Percentiles rank a stretch among this genome's conserved stretches.
phyloP scores from a whole-genome alignment of 2,113 vertebrate species.

The Mus spicilegus region DNA sequence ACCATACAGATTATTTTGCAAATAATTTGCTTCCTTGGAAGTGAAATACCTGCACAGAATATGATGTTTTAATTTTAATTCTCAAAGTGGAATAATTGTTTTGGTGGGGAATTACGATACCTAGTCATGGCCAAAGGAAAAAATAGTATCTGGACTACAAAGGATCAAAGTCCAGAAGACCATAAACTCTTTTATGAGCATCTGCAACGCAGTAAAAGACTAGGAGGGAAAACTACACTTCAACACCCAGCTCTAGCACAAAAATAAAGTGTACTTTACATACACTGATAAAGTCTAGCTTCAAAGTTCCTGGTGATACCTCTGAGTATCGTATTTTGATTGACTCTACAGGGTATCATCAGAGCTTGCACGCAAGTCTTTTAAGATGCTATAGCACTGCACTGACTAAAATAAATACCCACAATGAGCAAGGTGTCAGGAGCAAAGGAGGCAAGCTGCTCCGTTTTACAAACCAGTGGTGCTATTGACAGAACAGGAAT shows the following conservation, averaged over 20 bases:
- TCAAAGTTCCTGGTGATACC: conserved; percentile 38
- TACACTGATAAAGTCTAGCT: conserved; percentile 67
- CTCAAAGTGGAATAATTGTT: conserved; percentile 57
- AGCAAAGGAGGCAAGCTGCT: conserved; percentile 25
- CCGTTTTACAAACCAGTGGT: conserved; percentile 3
- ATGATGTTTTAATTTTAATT: conserved; percentile 58
- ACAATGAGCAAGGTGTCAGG: neutral
- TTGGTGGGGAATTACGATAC: conserved; percentile 55
- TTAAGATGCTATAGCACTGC: conserved; percentile 47
- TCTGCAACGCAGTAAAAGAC: conserved; percentile 51
- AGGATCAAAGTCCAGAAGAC: conserved; percentile 50
- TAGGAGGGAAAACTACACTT: conserved; percentile 29
- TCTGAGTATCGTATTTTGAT: conserved; percentile 35
- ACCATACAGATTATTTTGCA: conserved; percentile 39
- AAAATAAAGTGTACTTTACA: conserved; percentile 59
- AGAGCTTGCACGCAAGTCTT: conserved; percentile 56
- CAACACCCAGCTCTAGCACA: conserved; percentile 54
- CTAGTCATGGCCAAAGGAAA: conserved; percentile 55
- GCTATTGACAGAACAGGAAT: neutral
- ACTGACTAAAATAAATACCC: conserved; percentile 61
- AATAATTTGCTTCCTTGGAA: conserved; percentile 23
- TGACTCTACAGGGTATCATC: conserved; percentile 63
- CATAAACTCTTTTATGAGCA: conserved; percentile 59
- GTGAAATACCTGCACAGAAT: conserved; percentile 33
- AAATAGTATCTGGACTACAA: conserved; percentile 29